phyloP scores from a whole-genome alignment of 2,888 invertebrate genomes.

The Thalpophila matura region DNA sequence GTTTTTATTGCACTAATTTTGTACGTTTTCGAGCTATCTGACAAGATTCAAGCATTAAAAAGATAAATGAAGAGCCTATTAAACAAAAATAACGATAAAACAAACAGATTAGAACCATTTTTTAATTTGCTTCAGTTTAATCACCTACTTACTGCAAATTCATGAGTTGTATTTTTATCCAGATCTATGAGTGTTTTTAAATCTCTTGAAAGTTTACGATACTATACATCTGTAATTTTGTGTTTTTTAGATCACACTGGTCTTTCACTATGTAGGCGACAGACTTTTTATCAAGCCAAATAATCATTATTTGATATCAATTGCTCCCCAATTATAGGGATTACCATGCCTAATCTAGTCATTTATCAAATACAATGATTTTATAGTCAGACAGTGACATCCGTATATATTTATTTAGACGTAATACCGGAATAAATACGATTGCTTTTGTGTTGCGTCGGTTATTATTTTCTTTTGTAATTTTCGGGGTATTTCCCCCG shows the following conservation, averaged over 20 bases:
- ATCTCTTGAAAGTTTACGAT: neutral
- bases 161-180: too few relatives aligned
- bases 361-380: neutral
- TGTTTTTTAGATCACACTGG: too few relatives aligned
- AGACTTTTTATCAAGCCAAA: too few relatives aligned
- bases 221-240: too few relatives aligned
- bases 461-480: constrained; percentile 79
- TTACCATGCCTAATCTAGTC: neutral
- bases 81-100: neutral
- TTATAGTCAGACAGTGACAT: constrained; percentile 22
- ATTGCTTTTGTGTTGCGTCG: constrained; percentile 70
- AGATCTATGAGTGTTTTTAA: too few relatives aligned
- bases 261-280: too few relatives aligned
- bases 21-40: too few relatives aligned
- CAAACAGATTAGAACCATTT: neutral
- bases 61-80: neutral
- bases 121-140: neutral
- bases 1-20: too few relatives aligned
- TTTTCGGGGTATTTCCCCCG: constrained; percentile 67
- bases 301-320: neutral
- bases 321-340: neutral
- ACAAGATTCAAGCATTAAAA: too few relatives aligned
- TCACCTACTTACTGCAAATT: neutral
- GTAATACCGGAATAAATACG: constrained; percentile 80
- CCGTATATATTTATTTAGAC: constrained; percentile 76